Evolutionary conservation across 2,797 vertebrate genomes (phyloP).

Genomic region (Bradypus variegatus): DNA sequence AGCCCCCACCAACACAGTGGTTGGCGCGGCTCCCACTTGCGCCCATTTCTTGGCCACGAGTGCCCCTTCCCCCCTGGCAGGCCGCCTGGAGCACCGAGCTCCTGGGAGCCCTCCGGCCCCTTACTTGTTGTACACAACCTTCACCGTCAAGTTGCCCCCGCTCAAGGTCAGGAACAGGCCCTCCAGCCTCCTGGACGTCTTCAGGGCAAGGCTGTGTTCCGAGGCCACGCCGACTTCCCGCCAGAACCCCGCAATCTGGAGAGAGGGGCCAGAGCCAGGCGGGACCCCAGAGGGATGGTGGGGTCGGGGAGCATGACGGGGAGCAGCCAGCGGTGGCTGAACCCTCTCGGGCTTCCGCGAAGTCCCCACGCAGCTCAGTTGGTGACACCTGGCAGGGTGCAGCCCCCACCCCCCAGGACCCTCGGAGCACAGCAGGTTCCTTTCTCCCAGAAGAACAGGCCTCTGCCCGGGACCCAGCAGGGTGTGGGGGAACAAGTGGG

Average conservation of each 20-base stretch:
- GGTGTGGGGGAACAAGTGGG: not conserved
- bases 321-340: not conserved
- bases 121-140: not conserved
- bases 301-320: not conserved
- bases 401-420: not conserved
- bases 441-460: no score
- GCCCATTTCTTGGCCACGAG: no score
- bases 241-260: slow-evolving; percentile 49
- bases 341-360: not conserved
- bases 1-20: no score
- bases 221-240: slow-evolving; percentile 42
- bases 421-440: no score
- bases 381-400: accelerated
- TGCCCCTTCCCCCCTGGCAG: no score
- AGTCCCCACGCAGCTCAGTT: not conserved
- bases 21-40: no score
- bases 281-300: not conserved
- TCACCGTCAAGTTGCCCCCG: not conserved
- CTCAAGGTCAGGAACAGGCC: slow-evolving; percentile 31
- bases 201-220: slow-evolving; percentile 16
- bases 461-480: not conserved
- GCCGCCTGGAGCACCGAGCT: no score
- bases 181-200: not conserved
- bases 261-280: not conserved
- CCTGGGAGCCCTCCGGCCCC: not conserved